These are phyloP conservation scores for Serilophus lunatus DNA, from an alignment of 2,113 vertebrate species.

Conservation along the genomic window DNA sequence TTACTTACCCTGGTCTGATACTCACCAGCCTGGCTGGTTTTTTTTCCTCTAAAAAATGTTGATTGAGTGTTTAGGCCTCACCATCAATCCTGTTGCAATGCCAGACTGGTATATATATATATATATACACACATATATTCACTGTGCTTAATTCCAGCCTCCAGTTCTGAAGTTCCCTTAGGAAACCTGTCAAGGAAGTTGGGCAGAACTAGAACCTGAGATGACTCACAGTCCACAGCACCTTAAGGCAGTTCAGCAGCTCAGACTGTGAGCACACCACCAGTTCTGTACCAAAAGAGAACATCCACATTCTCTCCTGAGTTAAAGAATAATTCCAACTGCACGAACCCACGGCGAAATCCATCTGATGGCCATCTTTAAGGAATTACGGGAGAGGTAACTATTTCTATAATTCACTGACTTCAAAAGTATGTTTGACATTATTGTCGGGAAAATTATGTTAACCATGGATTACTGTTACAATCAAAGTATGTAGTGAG, in stretches of 20 bases:
- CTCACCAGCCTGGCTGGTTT: not conserved
- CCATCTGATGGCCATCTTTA: slow-evolving; percentile 69
- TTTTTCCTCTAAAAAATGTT: not conserved
- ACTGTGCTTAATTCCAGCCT: not conserved
- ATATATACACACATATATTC: too few relatives aligned
- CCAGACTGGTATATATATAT: not conserved
- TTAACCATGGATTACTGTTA: slow-evolving; percentile 76
- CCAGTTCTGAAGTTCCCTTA: not conserved
- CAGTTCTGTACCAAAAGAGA: not conserved
- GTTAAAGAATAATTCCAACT: not conserved
- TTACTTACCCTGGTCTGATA: not conserved
- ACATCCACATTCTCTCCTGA: not conserved
- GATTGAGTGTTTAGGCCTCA: not conserved
- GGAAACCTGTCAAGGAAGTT: not conserved
- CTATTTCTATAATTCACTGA: slow-evolving; percentile 72
- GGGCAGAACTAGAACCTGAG: not conserved
- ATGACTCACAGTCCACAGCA: not conserved
- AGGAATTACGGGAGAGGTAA: slow-evolving; percentile 68
- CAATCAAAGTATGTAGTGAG: slow-evolving; percentile 75
- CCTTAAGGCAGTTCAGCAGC: not conserved
- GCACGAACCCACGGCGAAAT: not conserved
- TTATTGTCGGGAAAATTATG: slow-evolving; percentile 76
- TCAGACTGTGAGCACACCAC: not conserved
- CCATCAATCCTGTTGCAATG: not conserved
- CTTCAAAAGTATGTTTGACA: slow-evolving; percentile 76